Conservation (phyloP, 2,888 invertebrate genomes). For the Drosophila monieri region DNA sequence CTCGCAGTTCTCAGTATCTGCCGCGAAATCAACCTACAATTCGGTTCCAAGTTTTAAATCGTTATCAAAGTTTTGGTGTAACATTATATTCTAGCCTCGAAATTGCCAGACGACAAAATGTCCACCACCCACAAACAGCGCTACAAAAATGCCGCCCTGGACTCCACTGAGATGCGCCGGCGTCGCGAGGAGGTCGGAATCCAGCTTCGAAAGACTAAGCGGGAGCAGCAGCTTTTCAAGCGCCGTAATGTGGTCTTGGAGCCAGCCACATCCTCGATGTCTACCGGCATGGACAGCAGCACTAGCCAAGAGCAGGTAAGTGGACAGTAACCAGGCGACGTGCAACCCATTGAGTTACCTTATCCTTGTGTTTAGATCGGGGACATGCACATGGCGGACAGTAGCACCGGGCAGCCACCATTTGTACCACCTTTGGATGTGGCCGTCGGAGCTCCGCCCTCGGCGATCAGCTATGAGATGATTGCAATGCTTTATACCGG, state of each 20-base stretch:
- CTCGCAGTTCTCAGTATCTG: neutral
- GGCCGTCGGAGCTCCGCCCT: constrained; percentile 47
- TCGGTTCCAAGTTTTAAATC: neutral
- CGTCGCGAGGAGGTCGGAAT: constrained; percentile 98
- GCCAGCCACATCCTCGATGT: constrained; percentile 82
- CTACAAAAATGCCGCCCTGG: constrained; percentile 96
- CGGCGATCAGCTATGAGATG: constrained; percentile 87
- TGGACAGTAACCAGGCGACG: neutral
- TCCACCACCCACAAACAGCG: constrained; percentile 94
- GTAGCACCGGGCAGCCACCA: constrained; percentile 46
- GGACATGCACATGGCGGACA: constrained; percentile 70
- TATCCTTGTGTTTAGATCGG: constrained; percentile 22
- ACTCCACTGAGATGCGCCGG: constrained; percentile 95
- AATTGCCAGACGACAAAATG: constrained; percentile 84
- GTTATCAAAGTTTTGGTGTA: neutral
- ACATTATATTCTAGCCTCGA: neutral
- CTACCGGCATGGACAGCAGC: constrained; percentile 76
- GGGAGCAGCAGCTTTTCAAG: constrained; percentile 97
- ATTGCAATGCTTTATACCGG: constrained; percentile 92
- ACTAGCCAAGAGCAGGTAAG: constrained; percentile 77
- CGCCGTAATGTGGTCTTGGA: constrained; percentile 90
- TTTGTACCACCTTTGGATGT: constrained; percentile 41
- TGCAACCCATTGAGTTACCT: neutral
- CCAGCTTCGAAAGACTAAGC: constrained; percentile 96
- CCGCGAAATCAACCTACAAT: neutral